Evolutionary conservation across 1,140 invertebrate species (phyloP).

Genomic region (Carposina sasakii): DNA sequence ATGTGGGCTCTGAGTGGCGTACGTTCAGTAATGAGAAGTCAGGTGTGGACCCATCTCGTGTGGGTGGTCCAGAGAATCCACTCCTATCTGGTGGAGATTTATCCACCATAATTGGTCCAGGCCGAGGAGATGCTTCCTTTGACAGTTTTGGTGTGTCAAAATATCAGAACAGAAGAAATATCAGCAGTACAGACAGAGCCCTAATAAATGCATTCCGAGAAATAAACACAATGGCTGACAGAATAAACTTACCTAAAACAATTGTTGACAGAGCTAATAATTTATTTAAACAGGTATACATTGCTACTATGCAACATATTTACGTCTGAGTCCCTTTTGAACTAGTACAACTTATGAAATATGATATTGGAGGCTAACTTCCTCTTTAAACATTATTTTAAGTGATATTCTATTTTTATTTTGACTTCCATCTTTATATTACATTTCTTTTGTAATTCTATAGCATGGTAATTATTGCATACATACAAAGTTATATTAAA

Average conservation of each 20-base stretch:
- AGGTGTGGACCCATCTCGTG: slow-evolving; percentile 98
- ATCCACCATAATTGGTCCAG: slow-evolving; percentile 97
- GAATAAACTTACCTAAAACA: slow-evolving; percentile 96
- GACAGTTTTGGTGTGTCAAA: slow-evolving; percentile 90
- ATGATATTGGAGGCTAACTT: too few relatives aligned
- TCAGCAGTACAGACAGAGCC: slow-evolving; percentile 94
- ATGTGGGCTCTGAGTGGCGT: slow-evolving; percentile 99
- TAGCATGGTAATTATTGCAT: too few relatives aligned
- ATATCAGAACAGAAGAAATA: slow-evolving; percentile 95
- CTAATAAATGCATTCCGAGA: slow-evolving; percentile 96
- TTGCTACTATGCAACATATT: too few relatives aligned
- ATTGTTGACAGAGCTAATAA: slow-evolving; percentile 97
- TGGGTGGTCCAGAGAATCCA: slow-evolving; percentile 97
- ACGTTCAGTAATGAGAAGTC: slow-evolving; percentile 99
- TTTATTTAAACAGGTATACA: slow-evolving; percentile 95
- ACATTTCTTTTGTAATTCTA: too few relatives aligned
- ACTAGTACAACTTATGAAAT: too few relatives aligned
- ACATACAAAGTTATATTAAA: not conserved
- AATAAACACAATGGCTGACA: slow-evolving; percentile 97
- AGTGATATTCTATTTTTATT: too few relatives aligned
- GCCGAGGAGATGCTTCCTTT: slow-evolving; percentile 85
- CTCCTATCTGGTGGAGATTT: slow-evolving; percentile 96
- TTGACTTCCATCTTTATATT: too few relatives aligned
- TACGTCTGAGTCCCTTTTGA: too few relatives aligned
- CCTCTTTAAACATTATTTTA: too few relatives aligned